Percentiles rank a stretch among this genome's conserved stretches.
These are phyloP conservation scores for Amniataba percoides DNA, from an alignment of 2,797 vertebrate genomes.

Conservation along the genomic window DNA sequence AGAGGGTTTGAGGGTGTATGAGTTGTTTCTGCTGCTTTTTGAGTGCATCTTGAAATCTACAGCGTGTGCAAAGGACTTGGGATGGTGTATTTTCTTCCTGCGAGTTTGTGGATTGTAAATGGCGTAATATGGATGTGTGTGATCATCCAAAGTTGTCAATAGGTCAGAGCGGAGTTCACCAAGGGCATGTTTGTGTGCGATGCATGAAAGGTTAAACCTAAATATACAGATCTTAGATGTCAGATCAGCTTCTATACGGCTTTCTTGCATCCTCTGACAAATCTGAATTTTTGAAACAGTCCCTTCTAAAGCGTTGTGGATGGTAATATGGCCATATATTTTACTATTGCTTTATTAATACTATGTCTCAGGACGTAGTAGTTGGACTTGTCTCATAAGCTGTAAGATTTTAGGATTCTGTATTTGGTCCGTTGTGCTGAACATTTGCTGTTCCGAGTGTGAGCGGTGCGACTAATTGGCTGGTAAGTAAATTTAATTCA, in stretches of 20 bases:
- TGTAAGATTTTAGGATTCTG: constrained; percentile 37
- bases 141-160: constrained; percentile 36
- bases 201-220: constrained; percentile 14
- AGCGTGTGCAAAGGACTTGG: constrained; percentile 42
- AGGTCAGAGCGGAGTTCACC: constrained; percentile 44
- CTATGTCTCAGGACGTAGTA: neutral
- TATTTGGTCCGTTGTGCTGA: constrained; percentile 67
- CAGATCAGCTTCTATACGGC: neutral
- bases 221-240: constrained; percentile 3
- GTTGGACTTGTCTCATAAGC: constrained; percentile 34
- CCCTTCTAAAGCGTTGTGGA: neutral
- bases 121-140: constrained; percentile 28
- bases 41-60: constrained; percentile 78
- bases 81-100: constrained; percentile 48
- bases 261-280: neutral
- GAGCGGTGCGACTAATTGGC: constrained; percentile 79
- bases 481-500: constrained; percentile 79
- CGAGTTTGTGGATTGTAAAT: constrained; percentile 60
- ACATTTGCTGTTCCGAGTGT: constrained; percentile 60
- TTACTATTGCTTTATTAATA: constrained; percentile 15
- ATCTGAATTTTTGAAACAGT: constrained; percentile 1
- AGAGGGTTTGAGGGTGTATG: constrained; percentile 80
- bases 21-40: constrained; percentile 79
- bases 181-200: neutral
- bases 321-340: neutral